These are phyloP conservation scores for Phasianus colchicus DNA, from an alignment of 2,113 vertebrate genomes.

Conservation along the genomic window DNA sequence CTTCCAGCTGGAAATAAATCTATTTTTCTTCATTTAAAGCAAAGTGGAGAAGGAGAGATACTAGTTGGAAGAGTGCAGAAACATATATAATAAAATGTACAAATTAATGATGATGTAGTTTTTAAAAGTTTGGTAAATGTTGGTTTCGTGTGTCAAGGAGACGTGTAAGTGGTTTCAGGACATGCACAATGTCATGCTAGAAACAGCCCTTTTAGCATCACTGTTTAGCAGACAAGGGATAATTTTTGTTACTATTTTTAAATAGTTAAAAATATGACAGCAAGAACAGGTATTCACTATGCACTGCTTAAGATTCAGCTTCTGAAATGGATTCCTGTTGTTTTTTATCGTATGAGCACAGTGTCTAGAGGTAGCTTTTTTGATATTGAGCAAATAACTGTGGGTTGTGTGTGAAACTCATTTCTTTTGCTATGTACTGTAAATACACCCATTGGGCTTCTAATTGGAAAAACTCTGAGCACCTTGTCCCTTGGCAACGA, in stretches of 20 bases:
- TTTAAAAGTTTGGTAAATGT: not conserved
- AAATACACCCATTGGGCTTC: not conserved
- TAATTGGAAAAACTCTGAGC: not conserved
- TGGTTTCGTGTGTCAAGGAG: not conserved
- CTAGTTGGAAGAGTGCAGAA: not conserved
- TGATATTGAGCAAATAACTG: not conserved
- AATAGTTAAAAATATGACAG: not conserved
- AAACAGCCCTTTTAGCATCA: not conserved
- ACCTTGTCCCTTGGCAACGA: not conserved
- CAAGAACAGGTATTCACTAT: not conserved
- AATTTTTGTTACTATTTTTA: not conserved
- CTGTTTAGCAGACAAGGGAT: not conserved
- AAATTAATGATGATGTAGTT: not conserved
- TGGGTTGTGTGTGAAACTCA: not conserved
- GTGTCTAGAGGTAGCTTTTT: not conserved
- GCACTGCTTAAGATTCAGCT: not conserved
- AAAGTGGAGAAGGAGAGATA: not conserved
- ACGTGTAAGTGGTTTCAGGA: not conserved
- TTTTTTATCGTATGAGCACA: not conserved
- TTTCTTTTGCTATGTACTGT: not conserved
- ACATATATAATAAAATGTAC: not conserved
- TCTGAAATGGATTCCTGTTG: not conserved
- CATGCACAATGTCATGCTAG: not conserved
- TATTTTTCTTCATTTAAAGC: conserved; percentile 30
- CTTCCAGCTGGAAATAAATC: not conserved